phyloP scores from a whole-genome alignment of 2,888 invertebrate genomes.

The Yponomeuta cagnagella region DNA sequence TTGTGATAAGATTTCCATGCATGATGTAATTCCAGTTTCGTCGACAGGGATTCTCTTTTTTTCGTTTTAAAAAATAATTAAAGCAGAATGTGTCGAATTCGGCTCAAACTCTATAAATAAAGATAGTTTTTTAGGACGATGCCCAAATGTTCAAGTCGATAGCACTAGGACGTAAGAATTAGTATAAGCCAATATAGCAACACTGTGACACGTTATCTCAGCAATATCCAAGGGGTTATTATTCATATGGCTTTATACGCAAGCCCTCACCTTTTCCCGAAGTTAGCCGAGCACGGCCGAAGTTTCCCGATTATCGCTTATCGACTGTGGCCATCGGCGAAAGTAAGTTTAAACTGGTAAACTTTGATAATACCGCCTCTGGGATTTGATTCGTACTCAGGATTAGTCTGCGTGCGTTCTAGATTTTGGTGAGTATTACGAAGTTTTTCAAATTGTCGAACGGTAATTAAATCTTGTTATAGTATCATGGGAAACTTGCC shows the following conservation, averaged over 20 bases:
- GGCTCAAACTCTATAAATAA: too few relatives aligned
- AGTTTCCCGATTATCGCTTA: constrained; percentile 16
- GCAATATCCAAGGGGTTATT: neutral
- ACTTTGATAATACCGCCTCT: constrained; percentile 10
- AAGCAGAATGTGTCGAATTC: too few relatives aligned
- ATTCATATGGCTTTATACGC: neutral
- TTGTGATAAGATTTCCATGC: too few relatives aligned
- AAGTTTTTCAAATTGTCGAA: too few relatives aligned
- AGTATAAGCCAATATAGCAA: neutral
- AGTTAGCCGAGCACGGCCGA: neutral
- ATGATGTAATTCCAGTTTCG: too few relatives aligned
- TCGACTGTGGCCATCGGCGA: constrained; percentile 13
- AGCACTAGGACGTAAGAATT: neutral
- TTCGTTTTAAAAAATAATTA: too few relatives aligned
- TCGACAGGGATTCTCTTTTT: too few relatives aligned
- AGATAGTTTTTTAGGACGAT: too few relatives aligned
- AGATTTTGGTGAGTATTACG: too few relatives aligned
- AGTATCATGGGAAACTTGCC: too few relatives aligned
- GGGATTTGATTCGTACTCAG: neutral
- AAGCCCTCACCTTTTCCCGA: neutral
- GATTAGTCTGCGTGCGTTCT: neutral
- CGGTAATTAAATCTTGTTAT: too few relatives aligned
- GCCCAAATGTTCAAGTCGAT: too few relatives aligned
- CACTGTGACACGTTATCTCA: neutral
- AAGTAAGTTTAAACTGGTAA: constrained; percentile 15